These are phyloP conservation scores for Paradoxurus hermaphroditus DNA, from an alignment of 2,113 vertebrate species.

Conservation along the genomic window DNA sequence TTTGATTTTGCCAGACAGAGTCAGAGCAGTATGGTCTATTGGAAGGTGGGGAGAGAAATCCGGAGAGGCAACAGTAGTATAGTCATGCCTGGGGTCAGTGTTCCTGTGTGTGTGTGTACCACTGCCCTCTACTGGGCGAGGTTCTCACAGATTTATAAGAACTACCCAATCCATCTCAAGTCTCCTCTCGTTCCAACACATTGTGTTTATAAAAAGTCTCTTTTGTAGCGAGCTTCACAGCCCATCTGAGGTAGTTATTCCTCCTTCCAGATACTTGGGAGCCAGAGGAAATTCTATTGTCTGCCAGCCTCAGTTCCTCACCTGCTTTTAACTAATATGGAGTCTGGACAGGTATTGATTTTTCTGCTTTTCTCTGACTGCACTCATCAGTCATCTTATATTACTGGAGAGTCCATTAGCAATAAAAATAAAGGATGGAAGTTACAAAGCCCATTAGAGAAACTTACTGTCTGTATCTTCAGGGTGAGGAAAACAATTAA, in stretches of 20 bases:
- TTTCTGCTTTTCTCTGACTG: constrained; percentile 80
- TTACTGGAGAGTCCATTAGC: constrained; percentile 85
- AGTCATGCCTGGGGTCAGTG: not conserved
- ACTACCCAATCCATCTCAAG: not conserved
- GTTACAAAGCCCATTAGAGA: constrained; percentile 82
- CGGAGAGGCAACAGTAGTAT: not conserved
- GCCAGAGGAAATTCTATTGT: constrained; percentile 65
- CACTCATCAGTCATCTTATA: constrained; percentile 85
- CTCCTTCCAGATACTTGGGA: not conserved
- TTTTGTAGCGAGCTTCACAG: not conserved
- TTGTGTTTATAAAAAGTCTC: not conserved
- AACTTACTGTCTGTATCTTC: constrained; percentile 76
- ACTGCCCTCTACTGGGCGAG: constrained; percentile 74
- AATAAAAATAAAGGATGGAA: constrained; percentile 82
- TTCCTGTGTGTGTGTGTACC: not conserved
- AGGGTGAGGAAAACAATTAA: constrained; percentile 83
- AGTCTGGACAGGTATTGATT: constrained; percentile 84
- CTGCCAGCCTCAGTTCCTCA: constrained; percentile 66
- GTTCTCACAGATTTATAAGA: not conserved
- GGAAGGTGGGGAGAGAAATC: not conserved
- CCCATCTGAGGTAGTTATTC: not conserved
- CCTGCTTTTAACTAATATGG: constrained; percentile 72
- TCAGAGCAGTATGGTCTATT: fast-evolving
- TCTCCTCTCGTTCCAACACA: not conserved
- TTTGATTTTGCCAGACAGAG: not conserved